phyloP scores from a whole-genome alignment of 2,113 vertebrate species.

The Cathartes aura region DNA sequence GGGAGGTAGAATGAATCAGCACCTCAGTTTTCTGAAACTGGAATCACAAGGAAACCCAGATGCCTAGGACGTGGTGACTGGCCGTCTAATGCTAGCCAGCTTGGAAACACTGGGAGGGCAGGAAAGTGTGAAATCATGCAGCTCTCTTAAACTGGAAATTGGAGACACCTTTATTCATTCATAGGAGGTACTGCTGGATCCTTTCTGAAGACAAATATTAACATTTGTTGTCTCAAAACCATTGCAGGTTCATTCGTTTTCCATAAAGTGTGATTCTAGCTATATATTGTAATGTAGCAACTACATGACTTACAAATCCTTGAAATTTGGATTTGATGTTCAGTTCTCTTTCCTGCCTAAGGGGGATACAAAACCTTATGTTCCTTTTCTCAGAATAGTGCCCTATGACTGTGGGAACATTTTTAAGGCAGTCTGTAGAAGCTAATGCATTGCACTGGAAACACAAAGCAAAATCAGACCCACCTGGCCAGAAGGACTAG shows the following conservation, averaged over 20 bases:
- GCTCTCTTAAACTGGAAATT: not conserved
- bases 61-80: not conserved
- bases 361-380: not conserved
- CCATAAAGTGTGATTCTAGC: not conserved
- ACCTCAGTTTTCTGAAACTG: not conserved
- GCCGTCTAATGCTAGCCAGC: not conserved
- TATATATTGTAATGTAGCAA: not conserved
- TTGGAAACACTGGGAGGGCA: not conserved
- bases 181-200: not conserved
- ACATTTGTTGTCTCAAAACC: not conserved
- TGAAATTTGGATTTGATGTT: not conserved
- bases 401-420: not conserved
- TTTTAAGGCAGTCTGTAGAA: not conserved
- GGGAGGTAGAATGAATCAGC: not conserved
- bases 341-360: not conserved
- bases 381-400: not conserved
- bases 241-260: not conserved
- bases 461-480: not conserved
- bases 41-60: not conserved
- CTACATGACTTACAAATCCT: not conserved
- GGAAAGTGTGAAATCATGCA: not conserved
- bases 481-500: not conserved
- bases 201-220: not conserved
- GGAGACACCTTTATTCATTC: not conserved
- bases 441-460: not conserved